These are phyloP conservation scores for Menidia beryllina DNA, from an alignment of 2,113 vertebrate species.

Conservation along the genomic window DNA sequence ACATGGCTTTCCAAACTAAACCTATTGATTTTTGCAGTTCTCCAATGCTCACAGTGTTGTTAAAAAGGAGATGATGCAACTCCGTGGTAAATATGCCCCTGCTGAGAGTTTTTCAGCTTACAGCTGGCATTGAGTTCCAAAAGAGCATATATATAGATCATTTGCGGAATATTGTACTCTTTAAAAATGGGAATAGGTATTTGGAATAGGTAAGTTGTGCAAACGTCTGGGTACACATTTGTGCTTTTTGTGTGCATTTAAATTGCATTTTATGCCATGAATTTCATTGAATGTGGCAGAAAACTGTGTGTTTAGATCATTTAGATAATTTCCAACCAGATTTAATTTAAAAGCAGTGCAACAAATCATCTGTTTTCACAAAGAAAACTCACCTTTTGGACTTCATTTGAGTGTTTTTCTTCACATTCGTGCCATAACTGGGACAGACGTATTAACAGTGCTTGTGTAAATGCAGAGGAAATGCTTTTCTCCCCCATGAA, in stretches of 20 bases:
- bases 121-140: background rate
- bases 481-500: conserved; percentile 60
- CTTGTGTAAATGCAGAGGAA: conserved; percentile 46
- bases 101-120: background rate
- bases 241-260: conserved; percentile 25
- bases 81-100: background rate
- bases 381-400: conserved; percentile 47
- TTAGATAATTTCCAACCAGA: conserved; percentile 23
- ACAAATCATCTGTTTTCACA: conserved; percentile 19
- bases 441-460: conserved; percentile 39
- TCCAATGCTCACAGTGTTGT: background rate
- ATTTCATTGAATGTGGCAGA: background rate
- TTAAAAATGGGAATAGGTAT: too few relatives aligned
- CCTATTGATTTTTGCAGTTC: background rate
- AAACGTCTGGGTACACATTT: too few relatives aligned
- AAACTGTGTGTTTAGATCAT: background rate
- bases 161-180: background rate
- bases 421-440: conserved; percentile 44
- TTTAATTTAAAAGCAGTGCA: conserved; percentile 14
- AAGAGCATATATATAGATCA: background rate
- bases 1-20: background rate
- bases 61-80: background rate
- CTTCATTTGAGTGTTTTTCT: conserved; percentile 49
- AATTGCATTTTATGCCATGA: conserved; percentile 2
- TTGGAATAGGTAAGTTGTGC: too few relatives aligned